Conservation (phyloP, 2,888 invertebrate species). For the Oegoconia quadripuncta region DNA sequence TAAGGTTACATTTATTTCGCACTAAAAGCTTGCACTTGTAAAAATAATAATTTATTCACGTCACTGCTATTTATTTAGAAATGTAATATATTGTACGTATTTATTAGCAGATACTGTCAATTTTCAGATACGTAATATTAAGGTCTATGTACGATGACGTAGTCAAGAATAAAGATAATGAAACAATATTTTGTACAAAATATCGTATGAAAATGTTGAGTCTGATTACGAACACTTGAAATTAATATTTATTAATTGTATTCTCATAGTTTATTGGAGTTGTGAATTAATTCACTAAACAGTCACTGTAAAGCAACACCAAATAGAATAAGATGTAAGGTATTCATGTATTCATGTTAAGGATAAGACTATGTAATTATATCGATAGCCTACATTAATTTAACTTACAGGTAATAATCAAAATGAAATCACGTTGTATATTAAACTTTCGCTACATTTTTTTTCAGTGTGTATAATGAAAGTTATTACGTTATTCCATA, state of each 20-base stretch:
- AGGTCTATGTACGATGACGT: conserved; percentile 31
- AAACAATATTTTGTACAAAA: conserved; percentile 68
- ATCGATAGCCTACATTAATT: not conserved
- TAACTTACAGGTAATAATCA: not conserved
- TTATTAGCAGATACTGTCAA: conserved; percentile 53
- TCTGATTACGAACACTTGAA: conserved; percentile 62
- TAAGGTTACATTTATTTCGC: conserved; percentile 24
- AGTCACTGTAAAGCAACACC: conserved; percentile 73
- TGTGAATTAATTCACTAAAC: conserved; percentile 46
- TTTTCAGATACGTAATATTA: conserved; percentile 66
- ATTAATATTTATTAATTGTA: conserved; percentile 33
- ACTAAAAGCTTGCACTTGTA: conserved; percentile 37
- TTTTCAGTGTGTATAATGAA: too few species aligned
- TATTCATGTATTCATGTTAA: not conserved
- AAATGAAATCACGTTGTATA: not conserved
- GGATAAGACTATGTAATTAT: not conserved
- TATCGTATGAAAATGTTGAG: conserved; percentile 61
- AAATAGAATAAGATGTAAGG: conserved; percentile 61
- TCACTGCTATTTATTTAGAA: conserved; percentile 30
- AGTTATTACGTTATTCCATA: too few species aligned
- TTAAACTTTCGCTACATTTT: too few species aligned
- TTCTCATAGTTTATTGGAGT: conserved; percentile 41
- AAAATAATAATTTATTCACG: conserved; percentile 17
- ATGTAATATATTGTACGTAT: conserved; percentile 49
- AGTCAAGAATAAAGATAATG: conserved; percentile 42